Evolutionary conservation across 2,888 invertebrate species (phyloP), one percentile per base, ranked within the genome.

Genomic region (Acanthococcus lagerstroemiae): DNA sequence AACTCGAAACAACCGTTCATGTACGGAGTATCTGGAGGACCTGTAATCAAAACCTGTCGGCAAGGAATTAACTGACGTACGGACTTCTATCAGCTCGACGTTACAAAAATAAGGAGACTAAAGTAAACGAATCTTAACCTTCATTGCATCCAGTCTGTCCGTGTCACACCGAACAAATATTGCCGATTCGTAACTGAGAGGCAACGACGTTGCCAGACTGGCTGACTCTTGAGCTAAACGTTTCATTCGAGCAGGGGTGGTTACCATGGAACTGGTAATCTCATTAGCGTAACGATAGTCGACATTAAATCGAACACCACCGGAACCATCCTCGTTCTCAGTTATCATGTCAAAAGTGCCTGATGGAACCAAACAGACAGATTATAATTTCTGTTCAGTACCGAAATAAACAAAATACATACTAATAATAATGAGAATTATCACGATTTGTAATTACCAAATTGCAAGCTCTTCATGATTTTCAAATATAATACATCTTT

Each of bases 141-240:
- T 95, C 94, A 95, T 95, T 70, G 95, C 86, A 77, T 95, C 95
- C 71, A 95, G 82, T 69, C 95, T 82, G 77, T 95, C 94, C 69
- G 90, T 87, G 79, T 95, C 95, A 78, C 92, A 92, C 71, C 95
- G 83, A 70, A 95, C 94, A 81, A 95, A 95, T 69, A 95, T 94
- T 70, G 90, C 90, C 76, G 92, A 92, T 76, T 90, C 90, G 78
- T 88, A 90, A 56, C 92, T 92, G 66, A 95, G 83, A 69, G 95
- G 95, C 73, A 95, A 81, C 71, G 90, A 89, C 67, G 92, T 93
- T 70, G 92, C 91, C 61, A 95, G 82, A 27, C 94, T 95, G 69
- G 94, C 93, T 48, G 93, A 88, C 79, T 95, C 95, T 79, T 95
- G 95, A 61, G 95, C 95, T 65, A 95, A 82, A 17, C 95, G 84